phyloP scores from a whole-genome alignment of 1,140 invertebrate genomes.

The Holcopasites calliopsidis region DNA sequence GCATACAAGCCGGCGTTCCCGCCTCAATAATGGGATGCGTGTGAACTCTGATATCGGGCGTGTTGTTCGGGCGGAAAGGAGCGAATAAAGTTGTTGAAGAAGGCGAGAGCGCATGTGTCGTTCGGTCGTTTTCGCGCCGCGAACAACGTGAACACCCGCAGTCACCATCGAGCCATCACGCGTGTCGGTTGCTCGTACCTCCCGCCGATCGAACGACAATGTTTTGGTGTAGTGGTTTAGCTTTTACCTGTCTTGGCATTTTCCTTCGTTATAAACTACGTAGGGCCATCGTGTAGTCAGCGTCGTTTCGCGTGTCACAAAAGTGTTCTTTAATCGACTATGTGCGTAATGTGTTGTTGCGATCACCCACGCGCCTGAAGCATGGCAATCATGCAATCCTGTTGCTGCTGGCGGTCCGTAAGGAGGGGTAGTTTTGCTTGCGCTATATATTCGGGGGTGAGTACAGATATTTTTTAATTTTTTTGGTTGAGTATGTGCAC shows the following conservation, averaged over 20 bases:
- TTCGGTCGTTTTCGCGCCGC: conserved; percentile 55
- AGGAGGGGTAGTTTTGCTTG: conserved; percentile 88
- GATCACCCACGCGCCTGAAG: conserved; percentile 63
- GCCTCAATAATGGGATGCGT: conserved; percentile 12
- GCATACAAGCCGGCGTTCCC: neutral
- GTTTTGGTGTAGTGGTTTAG: neutral
- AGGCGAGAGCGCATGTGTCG: conserved; percentile 61
- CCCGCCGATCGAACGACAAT: neutral
- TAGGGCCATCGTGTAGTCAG: neutral
- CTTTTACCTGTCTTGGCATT: neutral
- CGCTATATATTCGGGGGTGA: conserved; percentile 87
- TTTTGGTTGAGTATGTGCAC: too few relatives aligned
- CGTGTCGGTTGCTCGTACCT: conserved; percentile 1
- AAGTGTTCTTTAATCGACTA: neutral
- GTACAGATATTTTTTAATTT: conserved; percentile 64
- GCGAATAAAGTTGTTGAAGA: neutral
- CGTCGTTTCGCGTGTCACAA: neutral
- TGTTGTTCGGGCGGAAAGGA: neutral
- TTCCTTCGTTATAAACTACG: too few relatives aligned
- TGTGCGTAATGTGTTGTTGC: neutral
- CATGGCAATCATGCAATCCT: conserved; percentile 90
- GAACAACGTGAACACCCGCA: conserved; percentile 50
- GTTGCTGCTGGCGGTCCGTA: conserved; percentile 90
- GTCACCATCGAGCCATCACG: conserved; percentile 59
- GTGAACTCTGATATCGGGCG: neutral